Evolutionary conservation across 2,113 vertebrate species (phyloP), one percentile per base, ranked within the genome.

Genomic region (Anarrhichthys ocellatus): DNA sequence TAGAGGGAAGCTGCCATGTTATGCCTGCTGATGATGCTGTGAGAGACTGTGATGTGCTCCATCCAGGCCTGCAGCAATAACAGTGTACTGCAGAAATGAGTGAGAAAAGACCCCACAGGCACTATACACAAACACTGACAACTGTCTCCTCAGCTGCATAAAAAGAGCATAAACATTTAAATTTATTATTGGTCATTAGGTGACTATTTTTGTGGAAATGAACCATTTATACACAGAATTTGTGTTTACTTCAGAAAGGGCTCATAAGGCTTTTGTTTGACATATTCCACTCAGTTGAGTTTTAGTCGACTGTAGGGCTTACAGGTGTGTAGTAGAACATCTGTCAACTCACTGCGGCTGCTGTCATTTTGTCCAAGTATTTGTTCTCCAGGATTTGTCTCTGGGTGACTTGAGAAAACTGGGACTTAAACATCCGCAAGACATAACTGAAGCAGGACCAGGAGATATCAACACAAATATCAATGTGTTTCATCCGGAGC

Each of bases 1-100:
- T 7, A 68, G 24, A 29, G 10, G 2, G 2, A 18, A 17, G 27
- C 70, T 68, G 34, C 18, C 44, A 9, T 52, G 5, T 58, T 59
- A 17, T 61, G 66, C 20, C 40, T 46, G 54, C n/a, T 68, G 48
- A 5, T 72, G 72, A 59, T 62, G 70, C 18, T 81, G 24, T 34
- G 14, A 44, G 36, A 62, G 36, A 59, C 44, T 36, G 44, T 62
- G 44, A 59, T 72, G 56, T 27, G 58, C 71, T 66, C 4, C 44
- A 32, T 20, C 14, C 82, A 79, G 88, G 90, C 89, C 91, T 82
- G 72, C 52, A 71, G 63, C n/a, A 79, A 5, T 0, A 27, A 36
- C 10, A n/a, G 2, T 29, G 22, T 20, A 38, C n/a, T 74, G 54
- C 73, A 76, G 46, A 4, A 32, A 62, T 54, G 78, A 24, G 27